phyloP scores from a whole-genome alignment of 1,140 invertebrate species.

The Choristoneura fumiferana region DNA sequence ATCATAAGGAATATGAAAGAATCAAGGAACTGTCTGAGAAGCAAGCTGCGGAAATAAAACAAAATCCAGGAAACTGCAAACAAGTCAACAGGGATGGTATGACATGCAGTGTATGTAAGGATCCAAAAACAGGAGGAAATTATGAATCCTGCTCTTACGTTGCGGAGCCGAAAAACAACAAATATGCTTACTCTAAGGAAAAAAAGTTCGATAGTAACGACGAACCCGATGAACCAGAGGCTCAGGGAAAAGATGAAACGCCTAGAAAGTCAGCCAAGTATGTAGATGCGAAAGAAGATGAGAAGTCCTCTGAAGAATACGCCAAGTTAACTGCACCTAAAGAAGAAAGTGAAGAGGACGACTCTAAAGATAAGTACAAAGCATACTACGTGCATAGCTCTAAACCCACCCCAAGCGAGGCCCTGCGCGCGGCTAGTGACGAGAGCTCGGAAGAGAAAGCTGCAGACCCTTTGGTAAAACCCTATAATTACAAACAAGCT shows the following conservation, averaged over 20 bases:
- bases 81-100: slow-evolving; percentile 81
- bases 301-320: slow-evolving; percentile 37
- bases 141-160: slow-evolving; percentile 86
- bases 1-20: slow-evolving; percentile 75
- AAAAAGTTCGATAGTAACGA: slow-evolving; percentile 80
- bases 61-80: slow-evolving; percentile 81
- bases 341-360: slow-evolving; percentile 50
- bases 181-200: slow-evolving; percentile 83
- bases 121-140: slow-evolving; percentile 83
- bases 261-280: slow-evolving; percentile 59
- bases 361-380: slow-evolving; percentile 70
- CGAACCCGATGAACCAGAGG: slow-evolving; percentile 72
- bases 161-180: slow-evolving; percentile 83
- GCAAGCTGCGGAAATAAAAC: slow-evolving; percentile 78
- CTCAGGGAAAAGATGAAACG: slow-evolving; percentile 53
- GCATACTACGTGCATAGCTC: slow-evolving; percentile 61
- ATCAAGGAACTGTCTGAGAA: slow-evolving; percentile 78
- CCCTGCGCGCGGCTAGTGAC: slow-evolving; percentile 46
- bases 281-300: slow-evolving; percentile 49
- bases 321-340: slow-evolving; percentile 37
- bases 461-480: slow-evolving; percentile 42
- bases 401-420: slow-evolving; percentile 56
- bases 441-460: slow-evolving; percentile 52
- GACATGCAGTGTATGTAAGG: slow-evolving; percentile 83
- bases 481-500: slow-evolving; percentile 70